Percentiles rank a stretch among this genome's conserved stretches.
Conservation (phyloP, 2,888 invertebrate genomes). For the Lobophora halterata region DNA sequence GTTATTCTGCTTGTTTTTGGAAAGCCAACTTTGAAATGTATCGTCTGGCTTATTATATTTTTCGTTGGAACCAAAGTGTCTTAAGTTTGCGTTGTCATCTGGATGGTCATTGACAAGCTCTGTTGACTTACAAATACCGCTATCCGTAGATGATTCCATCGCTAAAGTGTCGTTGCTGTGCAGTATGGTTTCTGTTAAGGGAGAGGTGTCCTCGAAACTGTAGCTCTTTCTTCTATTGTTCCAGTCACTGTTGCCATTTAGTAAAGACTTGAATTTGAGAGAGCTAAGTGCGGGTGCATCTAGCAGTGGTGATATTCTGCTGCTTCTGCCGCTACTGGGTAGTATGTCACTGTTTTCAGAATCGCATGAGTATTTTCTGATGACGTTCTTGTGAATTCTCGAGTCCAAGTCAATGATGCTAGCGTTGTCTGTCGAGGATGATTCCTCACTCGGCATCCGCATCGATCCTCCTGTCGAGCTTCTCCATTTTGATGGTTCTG, state of each 20-base stretch:
- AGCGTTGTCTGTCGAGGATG: constrained; percentile 70
- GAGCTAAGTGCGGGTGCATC: constrained; percentile 67
- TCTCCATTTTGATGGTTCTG: constrained; percentile 83
- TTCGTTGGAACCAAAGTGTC: constrained; percentile 39
- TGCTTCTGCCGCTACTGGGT: constrained; percentile 46
- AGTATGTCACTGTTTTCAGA: constrained; percentile 60
- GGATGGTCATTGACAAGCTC: constrained; percentile 79
- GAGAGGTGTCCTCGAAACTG: constrained; percentile 82
- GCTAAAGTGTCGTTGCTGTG: constrained; percentile 73
- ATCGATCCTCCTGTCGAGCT: constrained; percentile 83
- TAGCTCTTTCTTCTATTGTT: constrained; percentile 88
- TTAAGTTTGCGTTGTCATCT: constrained; percentile 42
- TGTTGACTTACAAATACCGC: constrained; percentile 87
- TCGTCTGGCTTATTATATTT: constrained; percentile 51
- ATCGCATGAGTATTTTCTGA: constrained; percentile 61
- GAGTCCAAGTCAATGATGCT: constrained; percentile 70
- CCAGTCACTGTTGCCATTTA: constrained; percentile 81
- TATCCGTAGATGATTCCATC: constrained; percentile 89
- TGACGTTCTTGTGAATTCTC: constrained; percentile 48
- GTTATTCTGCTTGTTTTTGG: constrained; percentile 57
- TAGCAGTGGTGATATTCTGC: constrained; percentile 58
- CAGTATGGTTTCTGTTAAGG: constrained; percentile 53
- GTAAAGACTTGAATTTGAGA: constrained; percentile 66
- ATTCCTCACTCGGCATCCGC: constrained; percentile 83
- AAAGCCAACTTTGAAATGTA: constrained; percentile 68